Evolutionary conservation across 2,113 vertebrate species (phyloP), one percentile per base, ranked within the genome.

Genomic region (Apaloderma vittatum): DNA sequence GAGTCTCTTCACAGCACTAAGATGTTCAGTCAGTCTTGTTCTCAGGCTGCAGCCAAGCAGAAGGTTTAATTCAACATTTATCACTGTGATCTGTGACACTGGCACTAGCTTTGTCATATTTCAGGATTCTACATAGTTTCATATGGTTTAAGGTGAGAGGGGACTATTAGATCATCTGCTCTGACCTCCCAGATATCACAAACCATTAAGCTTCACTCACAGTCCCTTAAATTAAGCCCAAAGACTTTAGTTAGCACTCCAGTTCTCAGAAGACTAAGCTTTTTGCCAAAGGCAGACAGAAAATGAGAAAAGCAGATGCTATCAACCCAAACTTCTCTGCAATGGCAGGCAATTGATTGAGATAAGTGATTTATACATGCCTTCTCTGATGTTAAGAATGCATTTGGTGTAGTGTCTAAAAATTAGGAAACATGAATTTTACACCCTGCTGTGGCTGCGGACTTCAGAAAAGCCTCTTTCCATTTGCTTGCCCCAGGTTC

Each of bases 291-390:
- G 91, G 86, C 93, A 91, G 94, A 77, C 45, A 83, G 75, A 92
- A 94, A 93, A 94, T 81, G 80, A 90, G 72, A 94, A 94, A 96
- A 97, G 94, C 79, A 95, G 93, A 92, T 96, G 86, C 83, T 86
- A 79, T 88, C 77, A 90, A 86, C 91, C 65, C 68, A 67, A 89
- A 95, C 40, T 83, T 68, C 65, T 94, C 86, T 67, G 86, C 86
- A 93, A 89, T 87, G 79, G 72, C 78, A 90, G 72, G 77, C 88
- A 89, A 94, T 63, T 95, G 91, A 96, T 95, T 94, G 83, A 91
- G 76, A 74, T 88, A 95, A 91, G 84, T 89, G 83, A 95, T 95
- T 95, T 92, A 95, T 81, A 86, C 18, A 75, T 23, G 93, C 72
- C 45, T 70, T 83, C 48, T 92, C 61, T 8, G 5, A 61, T 74